A percentile compares a stretch with the other conserved stretches of the same genome.
Conservation (phyloP, 1,140 invertebrate genomes). For the Anoplolepis gracilipes region DNA sequence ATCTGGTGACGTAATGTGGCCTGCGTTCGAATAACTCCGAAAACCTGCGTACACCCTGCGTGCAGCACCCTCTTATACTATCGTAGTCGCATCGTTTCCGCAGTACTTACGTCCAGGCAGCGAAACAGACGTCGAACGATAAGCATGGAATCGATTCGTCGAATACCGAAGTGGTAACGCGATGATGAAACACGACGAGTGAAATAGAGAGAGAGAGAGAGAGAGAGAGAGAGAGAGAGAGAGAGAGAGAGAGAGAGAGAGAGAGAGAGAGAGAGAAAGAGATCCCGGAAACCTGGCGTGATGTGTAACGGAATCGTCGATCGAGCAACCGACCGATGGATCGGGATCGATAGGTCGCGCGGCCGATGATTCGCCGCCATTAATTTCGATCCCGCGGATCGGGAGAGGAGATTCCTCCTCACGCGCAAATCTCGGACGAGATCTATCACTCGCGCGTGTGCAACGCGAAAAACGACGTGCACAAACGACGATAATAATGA, state of each 20-base stretch:
- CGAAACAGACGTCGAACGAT: conserved; percentile 61
- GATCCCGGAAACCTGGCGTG: conserved; percentile 63
- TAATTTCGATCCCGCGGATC: conserved; percentile 73
- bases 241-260: too few species aligned
- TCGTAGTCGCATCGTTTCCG: conserved; percentile 61
- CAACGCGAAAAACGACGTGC: neutral
- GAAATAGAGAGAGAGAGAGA: too few species aligned
- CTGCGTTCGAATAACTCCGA: conserved; percentile 18
- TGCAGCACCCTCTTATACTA: conserved; percentile 26
- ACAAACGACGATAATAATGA: conserved; percentile 45
- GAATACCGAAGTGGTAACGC: conserved; percentile 46
- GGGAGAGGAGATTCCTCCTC: conserved; percentile 57
- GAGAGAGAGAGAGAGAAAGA: neutral
- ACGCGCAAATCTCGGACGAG: conserved; percentile 48
- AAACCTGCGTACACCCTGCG: conserved; percentile 29
- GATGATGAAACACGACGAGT: neutral
- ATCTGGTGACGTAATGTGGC: conserved; percentile 14
- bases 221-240: too few species aligned
- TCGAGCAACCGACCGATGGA: conserved; percentile 60
- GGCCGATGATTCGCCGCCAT: conserved; percentile 69
- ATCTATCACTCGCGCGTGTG: conserved; percentile 68
- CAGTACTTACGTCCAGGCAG: conserved; percentile 58
- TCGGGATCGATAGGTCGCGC: conserved; percentile 64
- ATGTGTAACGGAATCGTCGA: conserved; percentile 71
- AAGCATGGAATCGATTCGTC: conserved; percentile 64